Evolutionary conservation across 1,140 invertebrate species (phyloP), one percentile per base, ranked within the genome.

Genomic region (Brachionus plicatilis): DNA sequence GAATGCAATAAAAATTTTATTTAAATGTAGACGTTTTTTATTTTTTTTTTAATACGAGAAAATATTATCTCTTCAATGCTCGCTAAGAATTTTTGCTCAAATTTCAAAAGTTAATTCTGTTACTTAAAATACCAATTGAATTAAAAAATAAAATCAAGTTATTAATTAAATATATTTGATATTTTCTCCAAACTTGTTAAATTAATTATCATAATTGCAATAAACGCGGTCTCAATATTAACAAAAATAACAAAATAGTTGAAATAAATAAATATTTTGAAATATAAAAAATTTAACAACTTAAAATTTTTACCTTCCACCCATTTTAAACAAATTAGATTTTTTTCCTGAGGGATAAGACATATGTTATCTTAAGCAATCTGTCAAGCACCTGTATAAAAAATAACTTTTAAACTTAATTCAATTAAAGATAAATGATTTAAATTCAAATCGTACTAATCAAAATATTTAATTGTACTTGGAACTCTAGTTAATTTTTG

Each of bases 111-210:
- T 72, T 72, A 41, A 72, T 72, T 20, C 17, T 68, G 66, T 41
- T 72, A 72, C 37, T 72, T 72, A 72, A 72, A 72, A 72, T 72
- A 72, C 68, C 68, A 72, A 68, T 33, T 17, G 33, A 68, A 68
- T 14, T 33, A 11, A 68, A 68, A 68, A 68, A 72, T 20, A 43
- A 72, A 41, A 41, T 72, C 68, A 43, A 72, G 43, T 45, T 43
- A 43, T 72, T 72, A 72, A 72, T 72, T 72, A 72, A 72, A 43
- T 72, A 72, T 72, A 72, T 72, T 72, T 72, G 68, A 72, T 43
- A 41, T 72, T 68, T 68, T 68, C 20, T 68, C 9, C 41, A 12
- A 43, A 43, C 41, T 41, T 43, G 33, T 72, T 72, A 72, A 72
- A 72, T 72, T 72, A 41, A 72, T 72, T 72, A 72, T 72, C 68